phyloP scores from a whole-genome alignment of 2,113 vertebrate genomes.

The Sula dactylatra region DNA sequence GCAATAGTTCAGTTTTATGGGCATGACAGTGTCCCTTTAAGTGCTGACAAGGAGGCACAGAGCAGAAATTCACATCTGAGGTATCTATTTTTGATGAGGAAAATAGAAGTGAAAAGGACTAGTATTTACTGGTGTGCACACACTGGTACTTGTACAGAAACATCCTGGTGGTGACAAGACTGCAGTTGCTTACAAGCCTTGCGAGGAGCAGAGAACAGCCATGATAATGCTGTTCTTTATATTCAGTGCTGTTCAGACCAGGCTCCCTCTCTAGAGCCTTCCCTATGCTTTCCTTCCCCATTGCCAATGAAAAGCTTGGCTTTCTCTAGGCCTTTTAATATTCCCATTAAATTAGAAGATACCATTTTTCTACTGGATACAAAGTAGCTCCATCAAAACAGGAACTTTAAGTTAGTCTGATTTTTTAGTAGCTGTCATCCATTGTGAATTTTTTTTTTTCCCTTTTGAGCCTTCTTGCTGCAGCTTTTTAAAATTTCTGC shows the following conservation, averaged over 20 bases:
- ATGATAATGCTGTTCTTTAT: slow-evolving; percentile 72
- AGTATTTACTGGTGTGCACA: slow-evolving; percentile 60
- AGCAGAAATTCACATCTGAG: slow-evolving; percentile 50
- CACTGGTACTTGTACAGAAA: slow-evolving; percentile 67
- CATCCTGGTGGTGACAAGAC: slow-evolving; percentile 73
- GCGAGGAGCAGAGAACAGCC: slow-evolving; percentile 39
- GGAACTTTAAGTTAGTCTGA: neutral
- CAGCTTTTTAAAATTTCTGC: neutral
- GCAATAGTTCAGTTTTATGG: neutral
- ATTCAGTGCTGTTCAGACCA: slow-evolving; percentile 36
- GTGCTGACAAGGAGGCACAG: neutral
- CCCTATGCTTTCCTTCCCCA: slow-evolving; percentile 25
- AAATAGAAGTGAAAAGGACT: slow-evolving; percentile 61
- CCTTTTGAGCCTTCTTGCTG: neutral
- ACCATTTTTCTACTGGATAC: neutral
- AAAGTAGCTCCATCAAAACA: neutral
- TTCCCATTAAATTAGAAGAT: neutral
- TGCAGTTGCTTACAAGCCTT: slow-evolving; percentile 59
- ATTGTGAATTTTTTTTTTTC: too few species aligned
- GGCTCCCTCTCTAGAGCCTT: slow-evolving; percentile 36
- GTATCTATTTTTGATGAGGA: slow-evolving; percentile 41
- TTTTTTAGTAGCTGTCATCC: neutral
- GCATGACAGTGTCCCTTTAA: neutral
- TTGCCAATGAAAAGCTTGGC: neutral
- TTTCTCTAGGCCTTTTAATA: slow-evolving; percentile 22